These are phyloP conservation scores for Trialeurodes vaporariorum DNA, from an alignment of 1,140 invertebrate genomes.

Conservation along the genomic window DNA sequence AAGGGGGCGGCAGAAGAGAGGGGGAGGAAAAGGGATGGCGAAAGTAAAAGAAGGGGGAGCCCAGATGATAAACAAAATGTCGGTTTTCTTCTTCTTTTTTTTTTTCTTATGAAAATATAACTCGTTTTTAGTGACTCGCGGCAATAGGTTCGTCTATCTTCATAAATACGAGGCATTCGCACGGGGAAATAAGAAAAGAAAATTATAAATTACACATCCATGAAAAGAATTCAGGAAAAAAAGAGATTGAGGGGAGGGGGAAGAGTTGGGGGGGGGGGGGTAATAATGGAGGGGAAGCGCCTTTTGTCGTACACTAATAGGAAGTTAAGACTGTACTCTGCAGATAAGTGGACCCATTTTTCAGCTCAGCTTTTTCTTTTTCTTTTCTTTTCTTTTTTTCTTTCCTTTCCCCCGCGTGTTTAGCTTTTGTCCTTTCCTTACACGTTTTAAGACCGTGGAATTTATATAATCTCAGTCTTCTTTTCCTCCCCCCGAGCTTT, in stretches of 20 bases:
- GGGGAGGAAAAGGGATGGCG: too few relatives aligned
- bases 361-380: neutral
- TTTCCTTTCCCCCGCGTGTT: too few relatives aligned
- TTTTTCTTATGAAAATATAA: neutral
- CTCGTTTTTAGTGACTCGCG: neutral
- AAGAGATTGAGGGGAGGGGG: too few relatives aligned
- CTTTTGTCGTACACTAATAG: neutral
- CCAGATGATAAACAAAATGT: neutral
- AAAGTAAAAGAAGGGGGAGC: too few relatives aligned
- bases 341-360: neutral
- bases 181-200: neutral
- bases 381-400: neutral
- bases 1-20: too few relatives aligned
- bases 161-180: neutral
- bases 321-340: neutral
- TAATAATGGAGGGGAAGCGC: neutral
- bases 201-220: constrained; percentile 1
- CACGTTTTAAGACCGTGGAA: neutral
- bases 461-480: neutral
- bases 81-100: neutral
- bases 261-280: neutral
- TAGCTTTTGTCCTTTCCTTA: too few relatives aligned
- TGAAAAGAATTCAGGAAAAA: neutral
- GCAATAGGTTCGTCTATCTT: neutral
- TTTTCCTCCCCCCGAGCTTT: neutral